Evolutionary conservation across 2,113 vertebrate genomes (phyloP), one percentile per base, ranked within the genome.

Genomic region (Macquaria ambigua): DNA sequence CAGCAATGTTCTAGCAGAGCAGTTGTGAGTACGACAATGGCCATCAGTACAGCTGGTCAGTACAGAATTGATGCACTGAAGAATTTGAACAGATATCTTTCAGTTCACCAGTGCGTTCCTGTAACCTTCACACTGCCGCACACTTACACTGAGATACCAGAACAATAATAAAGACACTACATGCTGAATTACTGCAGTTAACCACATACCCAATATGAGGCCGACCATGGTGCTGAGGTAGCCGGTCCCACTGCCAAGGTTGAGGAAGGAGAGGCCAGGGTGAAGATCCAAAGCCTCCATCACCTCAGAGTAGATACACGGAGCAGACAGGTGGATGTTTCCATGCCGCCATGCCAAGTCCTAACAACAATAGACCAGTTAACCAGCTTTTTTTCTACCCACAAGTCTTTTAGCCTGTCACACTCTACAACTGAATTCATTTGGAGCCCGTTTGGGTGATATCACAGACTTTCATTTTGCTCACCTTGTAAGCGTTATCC

Each of bases 181-280:
- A 14, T 34, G 16, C 31, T n/a, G 50, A 55, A 21, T 0, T 10
- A 7, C 58, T 25, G 41, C 67, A 31, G 53, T 23, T 8, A 56
- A 34, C 11, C 50, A 87, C 92, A 92, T 93, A 99, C 98, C 98
- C 82, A 99, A 85, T 85, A 99, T 99, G 87, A 99, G 97, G 66
- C 98, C 98, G 68, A 99, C 98, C 98, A 99, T 99, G 69, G 98
- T 99, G 94, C 98, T 99, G 74, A 99, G 96, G 87, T 99, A 99
- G 46, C 98, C 98, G 0, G 98, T 99, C 73, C 98, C 98, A 39
- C 98, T 99, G 92, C 98, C 98, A 43, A 99, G 95, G 89, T 99
- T 99, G 81, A 99, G 95, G 91, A 99, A 99, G 0, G 98, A 99
- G 74, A 99, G 96, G 18, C 98, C 97, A 0, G 97, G 98, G 15